Conservation (phyloP, 1,140 invertebrate species). For the Drosophila truncata region DNA sequence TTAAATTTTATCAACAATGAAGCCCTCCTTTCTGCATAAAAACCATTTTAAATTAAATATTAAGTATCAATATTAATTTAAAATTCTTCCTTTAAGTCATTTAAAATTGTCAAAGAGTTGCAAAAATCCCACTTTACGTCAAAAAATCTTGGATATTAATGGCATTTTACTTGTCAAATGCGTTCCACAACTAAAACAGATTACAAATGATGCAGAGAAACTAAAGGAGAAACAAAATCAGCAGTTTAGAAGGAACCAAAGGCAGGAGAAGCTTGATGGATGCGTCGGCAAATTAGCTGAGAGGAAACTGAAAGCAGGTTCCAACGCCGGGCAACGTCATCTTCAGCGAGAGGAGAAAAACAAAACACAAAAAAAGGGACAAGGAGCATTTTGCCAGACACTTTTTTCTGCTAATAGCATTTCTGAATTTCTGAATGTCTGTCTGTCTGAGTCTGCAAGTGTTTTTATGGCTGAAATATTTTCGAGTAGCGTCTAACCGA, state of each 20-base stretch:
- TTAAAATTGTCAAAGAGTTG: not conserved
- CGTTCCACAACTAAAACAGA: constrained; percentile 45
- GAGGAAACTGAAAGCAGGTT: constrained; percentile 60
- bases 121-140: not conserved
- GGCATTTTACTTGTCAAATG: constrained; percentile 41
- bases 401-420: constrained; percentile 72
- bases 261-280: constrained; percentile 62
- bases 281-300: constrained; percentile 78
- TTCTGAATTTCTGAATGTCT: constrained; percentile 79
- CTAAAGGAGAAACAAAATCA: constrained; percentile 1
- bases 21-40: no score
- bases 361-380: constrained; percentile 56
- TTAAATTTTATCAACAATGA: no score
- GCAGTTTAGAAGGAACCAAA: constrained; percentile 27
- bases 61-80: not conserved
- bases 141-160: constrained; percentile 44
- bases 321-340: constrained; percentile 39
- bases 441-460: constrained; percentile 46
- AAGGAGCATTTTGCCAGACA: constrained; percentile 79
- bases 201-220: constrained; percentile 51
- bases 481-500: constrained; percentile 46
- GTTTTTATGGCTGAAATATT: constrained; percentile 72
- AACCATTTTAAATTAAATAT: not conserved
- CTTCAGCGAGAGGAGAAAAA: constrained; percentile 39
- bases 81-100: no score